Base-by-base conservation (phyloP, 2,797 vertebrate genomes). In the Anabacerthia variegaticeps region DNA sequence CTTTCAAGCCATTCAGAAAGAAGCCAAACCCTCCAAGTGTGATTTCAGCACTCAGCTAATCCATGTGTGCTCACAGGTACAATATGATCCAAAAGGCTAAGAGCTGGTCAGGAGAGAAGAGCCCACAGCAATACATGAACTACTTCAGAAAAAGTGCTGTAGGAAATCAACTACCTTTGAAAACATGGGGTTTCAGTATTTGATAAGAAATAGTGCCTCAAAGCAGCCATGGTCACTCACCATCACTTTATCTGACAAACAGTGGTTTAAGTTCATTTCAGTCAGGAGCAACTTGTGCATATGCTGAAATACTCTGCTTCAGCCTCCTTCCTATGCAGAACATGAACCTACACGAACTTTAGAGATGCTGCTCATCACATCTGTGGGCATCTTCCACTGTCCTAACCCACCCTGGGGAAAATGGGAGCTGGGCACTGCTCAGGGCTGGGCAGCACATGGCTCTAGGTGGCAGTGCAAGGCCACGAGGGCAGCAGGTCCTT, bases 381-480 rank as follows among this genome's bases (percentile, higher is more conserved):
- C n/a, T 20, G 20, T 10, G 36, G 34, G 24, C 58, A 44, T 14
- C 13, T 34, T 36, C 34, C 41, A 0, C 14, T 34, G 27, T 6
- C 30, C 14, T 13, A 2, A 28, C 10, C 41, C 5, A 15, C 7
- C 32, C n/a, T 1, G 49, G 52, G 43, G 28, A 14, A 41, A 44
- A 17, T 0, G 10, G 30, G 51, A 46, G n/a, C 54, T 37, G 55
- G 72, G 73, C 58, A n/a, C 10, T 4, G 37, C 37, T 2, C 36
- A 3, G 79, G 82, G 75, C 68, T 58, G 3, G 51, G 72, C 76
- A 52, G 71, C 27, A 1, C 3, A 13, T 4, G 68, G 88, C 92
- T 94, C 74, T 55, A 94, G 90, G 37, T 93, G 90, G 85, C 95
- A 95, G 32, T 20, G 54, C 85, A 59, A 88, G 83, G 95, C 89